Conservation (phyloP, 2,888 invertebrate species). For the Sabatieria punctata region DNA sequence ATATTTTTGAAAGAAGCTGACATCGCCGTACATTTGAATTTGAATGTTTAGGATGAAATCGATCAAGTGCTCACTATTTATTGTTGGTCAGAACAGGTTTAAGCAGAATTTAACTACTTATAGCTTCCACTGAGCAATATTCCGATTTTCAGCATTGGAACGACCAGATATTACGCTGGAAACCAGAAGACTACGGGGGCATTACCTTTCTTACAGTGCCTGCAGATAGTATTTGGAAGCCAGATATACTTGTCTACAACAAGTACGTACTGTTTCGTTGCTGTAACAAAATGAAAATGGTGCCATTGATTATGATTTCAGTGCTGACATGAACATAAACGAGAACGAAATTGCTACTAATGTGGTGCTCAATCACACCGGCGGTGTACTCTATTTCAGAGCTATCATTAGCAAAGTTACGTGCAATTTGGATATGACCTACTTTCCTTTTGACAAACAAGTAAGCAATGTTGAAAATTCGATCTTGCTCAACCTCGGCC, state of each 20-base stretch:
- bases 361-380: constrained; percentile 21
- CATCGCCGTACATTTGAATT: no score
- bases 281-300: no score
- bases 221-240: constrained; percentile 24
- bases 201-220: constrained; percentile 23
- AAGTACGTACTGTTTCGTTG: constrained; percentile 1
- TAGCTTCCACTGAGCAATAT: neutral
- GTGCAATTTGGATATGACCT: constrained; percentile 12
- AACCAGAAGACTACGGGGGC: constrained; percentile 23
- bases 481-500: no score
- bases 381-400: constrained; percentile 9
- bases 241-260: constrained; percentile 26
- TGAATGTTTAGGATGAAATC: constrained; percentile 21
- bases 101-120: neutral
- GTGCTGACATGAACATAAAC: constrained; percentile 11
- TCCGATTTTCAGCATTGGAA: constrained; percentile 16
- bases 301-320: constrained; percentile 4
- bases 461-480: no score
- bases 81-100: constrained; percentile 23
- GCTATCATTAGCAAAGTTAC: constrained; percentile 10
- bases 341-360: constrained; percentile 17
- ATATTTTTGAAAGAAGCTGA: no score
- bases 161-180: constrained; percentile 23
- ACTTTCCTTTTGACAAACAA: constrained; percentile 9
- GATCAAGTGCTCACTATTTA: constrained; percentile 26